Evolutionary conservation across 1,140 invertebrate genomes (phyloP).

Genomic region (Lordiphosa mommai): DNA sequence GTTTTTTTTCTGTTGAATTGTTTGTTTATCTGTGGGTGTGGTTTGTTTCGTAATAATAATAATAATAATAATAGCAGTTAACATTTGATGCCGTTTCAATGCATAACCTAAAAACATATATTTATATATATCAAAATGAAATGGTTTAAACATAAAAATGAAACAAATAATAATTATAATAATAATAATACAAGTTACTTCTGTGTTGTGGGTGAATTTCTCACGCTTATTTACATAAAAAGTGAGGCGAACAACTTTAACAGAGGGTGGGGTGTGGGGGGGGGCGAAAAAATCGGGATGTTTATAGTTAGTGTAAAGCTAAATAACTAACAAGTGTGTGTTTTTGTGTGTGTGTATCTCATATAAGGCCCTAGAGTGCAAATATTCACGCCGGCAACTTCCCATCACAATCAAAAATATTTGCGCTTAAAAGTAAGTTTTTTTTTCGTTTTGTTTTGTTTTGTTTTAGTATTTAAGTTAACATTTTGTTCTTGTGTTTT

Average conservation of each 20-base stretch:
- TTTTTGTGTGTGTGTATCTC: slow-evolving; percentile 56
- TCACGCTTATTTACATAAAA: slow-evolving; percentile 53
- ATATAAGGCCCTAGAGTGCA: slow-evolving; percentile 76
- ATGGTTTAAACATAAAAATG: slow-evolving; percentile 34
- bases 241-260: slow-evolving; percentile 61
- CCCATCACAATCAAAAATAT: slow-evolving; percentile 70
- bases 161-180: slow-evolving; percentile 68
- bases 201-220: slow-evolving; percentile 18
- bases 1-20: slow-evolving; percentile 32
- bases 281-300: slow-evolving; percentile 4
- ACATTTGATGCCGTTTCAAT: slow-evolving; percentile 66
- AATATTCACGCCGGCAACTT: slow-evolving; percentile 61
- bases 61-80: slow-evolving; percentile 24
- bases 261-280: slow-evolving; percentile 27
- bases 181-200: slow-evolving; percentile 8
- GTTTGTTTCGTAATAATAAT: slow-evolving; percentile 20
- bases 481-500: slow-evolving; percentile 45
- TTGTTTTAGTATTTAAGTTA: slow-evolving; percentile 49
- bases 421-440: slow-evolving; percentile 66
- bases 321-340: slow-evolving; percentile 69
- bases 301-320: slow-evolving; percentile 40
- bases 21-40: slow-evolving; percentile 35
- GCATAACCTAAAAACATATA: slow-evolving; percentile 45
- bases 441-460: slow-evolving; percentile 14
- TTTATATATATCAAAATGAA: no score